Evolutionary conservation across 2,888 invertebrate genomes (phyloP), one percentile per base, ranked within the genome.

Genomic region (Drosophila mayaguana): DNA sequence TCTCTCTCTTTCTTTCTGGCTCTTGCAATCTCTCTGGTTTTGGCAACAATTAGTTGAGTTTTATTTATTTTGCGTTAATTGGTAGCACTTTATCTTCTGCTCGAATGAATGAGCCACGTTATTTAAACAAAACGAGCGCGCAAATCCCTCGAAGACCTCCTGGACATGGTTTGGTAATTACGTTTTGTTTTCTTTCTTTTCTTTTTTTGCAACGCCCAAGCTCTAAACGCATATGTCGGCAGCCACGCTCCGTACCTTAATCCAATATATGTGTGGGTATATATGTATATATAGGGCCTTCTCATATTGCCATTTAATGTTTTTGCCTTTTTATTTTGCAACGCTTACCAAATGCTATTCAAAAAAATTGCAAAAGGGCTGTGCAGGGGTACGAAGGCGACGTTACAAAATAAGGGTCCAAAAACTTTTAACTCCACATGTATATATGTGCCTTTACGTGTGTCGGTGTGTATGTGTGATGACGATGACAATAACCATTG

Each of bases 11-110:
- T 6, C 43, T 50, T 42, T 50, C 20, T 45, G n/a, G 18, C 45
- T 14, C 42, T 22, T 6, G 22, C 25, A 54, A 54, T 54, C 54
- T 57, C 16, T 53, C 25, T 34, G 32, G 43, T 38, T 53, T 55
- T 42, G 42, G 76, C 76, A 89, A 89, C 91, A 91, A 91, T 91
- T 90, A 89, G 88, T 85, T 80, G 88, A 83, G 88, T 90, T 89
- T 90, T 91, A 87, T 90, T 88, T 90, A 91, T 83, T 89, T 87
- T 83, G 84, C 84, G 89, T 90, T 91, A 91, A 90, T 90, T 91
- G 89, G 84, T 84, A 85, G 89, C 88, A 90, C 87, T 89, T 91
- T 89, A 82, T 91, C 89, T 89, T 90, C 72, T 63, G 78, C 72
- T 61, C 72, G 70, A 86, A 88, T 81, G 87, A 87, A 85, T 87